Base-by-base conservation (phyloP, 2,797 vertebrate species). In the Miichthys miiuy region DNA sequence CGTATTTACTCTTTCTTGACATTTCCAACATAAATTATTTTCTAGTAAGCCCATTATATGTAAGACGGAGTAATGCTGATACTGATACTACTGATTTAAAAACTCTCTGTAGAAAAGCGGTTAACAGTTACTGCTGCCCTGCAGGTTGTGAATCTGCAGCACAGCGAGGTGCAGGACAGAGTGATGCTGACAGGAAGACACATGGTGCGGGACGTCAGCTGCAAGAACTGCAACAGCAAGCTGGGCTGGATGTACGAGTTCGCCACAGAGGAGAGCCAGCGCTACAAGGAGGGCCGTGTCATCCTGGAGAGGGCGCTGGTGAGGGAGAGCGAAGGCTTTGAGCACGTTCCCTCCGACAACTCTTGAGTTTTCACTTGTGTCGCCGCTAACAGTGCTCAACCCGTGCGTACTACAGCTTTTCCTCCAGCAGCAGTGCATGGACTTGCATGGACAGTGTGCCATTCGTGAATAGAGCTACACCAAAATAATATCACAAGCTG, bases 191-290 rank as follows among this genome's bases (percentile, higher is more conserved):
- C 98, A 0, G 98, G 98, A 20, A 95, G 97, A 83, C 98, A 99
- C 94, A 99, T 99, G 97, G 98, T 99, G 87, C 96, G 97, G 12
- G 98, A 99, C 0, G 97, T 99, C 92, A 99, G 97, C 96, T 99
- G 98, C 94, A 99, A 99, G 92, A 99, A 99, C 96, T 99, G 98
- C 96, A 99, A 97, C 95, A 99, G 97, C 91, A 99, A 99, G 89
- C 94, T 99, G 79, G 98, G 97, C 65, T 99, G 98, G 98, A 98
- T 98, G 95, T 99, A 99, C 75, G 98, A 99, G 93, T 99, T 98
- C 18, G 97, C 98, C 84, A 99, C 97, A 0, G 98, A 99, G 93
- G 98, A 99, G 91, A 98, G 97, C 89, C 98, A 99, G 92, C 97
- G 98, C 81, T 99, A 99, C 90, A 99, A 99, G 90, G 98, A 99